Evolutionary conservation across 1,140 invertebrate species (phyloP), one percentile per base, ranked within the genome.

Genomic region (Galendromus occidentalis): DNA sequence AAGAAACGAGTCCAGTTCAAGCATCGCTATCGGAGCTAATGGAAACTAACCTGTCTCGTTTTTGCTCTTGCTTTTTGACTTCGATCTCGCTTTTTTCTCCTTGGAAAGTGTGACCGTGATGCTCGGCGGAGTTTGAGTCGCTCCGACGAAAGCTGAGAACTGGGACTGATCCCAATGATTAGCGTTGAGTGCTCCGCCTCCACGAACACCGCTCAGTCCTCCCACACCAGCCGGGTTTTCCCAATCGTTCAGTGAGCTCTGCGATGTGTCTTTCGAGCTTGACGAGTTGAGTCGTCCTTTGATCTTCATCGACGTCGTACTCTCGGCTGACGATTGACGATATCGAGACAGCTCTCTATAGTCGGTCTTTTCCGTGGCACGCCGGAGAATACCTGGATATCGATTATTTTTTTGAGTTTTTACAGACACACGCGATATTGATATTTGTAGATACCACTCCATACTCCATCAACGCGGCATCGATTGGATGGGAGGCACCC

Each of bases 81-180:
- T 59, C 1, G 51, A 59, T 25, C 22, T 59, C 51, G 25, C 14
- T 17, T 59, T 25, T 59, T 59, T 59, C 51, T 25, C 25, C 25
- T 59, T 59, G 17, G 51, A 59, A 14, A 59, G 51, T 14, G 51
- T 59, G 12, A 59, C 51, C 4, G 51, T 59, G 51, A 59, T 59
- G 20, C 51, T 59, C 25, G 51, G 51, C 22, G 51, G 51, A 59
- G 51, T 59, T 59, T 59, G 51, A 5, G 22, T 59, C 17, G 51
- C 51, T 17, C 51, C 51, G 25, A 59, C 51, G 51, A 59, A 59
- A 25, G 51, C 51, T 17, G 51, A 25, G 22, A 59, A 59, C 17
- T 59, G n/a, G 2, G 51, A 59, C 20, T 59, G 51, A 9, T 59
- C 51, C 51, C 51, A 59, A 25, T 59, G 51, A 33, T 59, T 59